Evolutionary conservation across 2,888 invertebrate species (phyloP).

Genomic region (Platycheirus albimanus): DNA sequence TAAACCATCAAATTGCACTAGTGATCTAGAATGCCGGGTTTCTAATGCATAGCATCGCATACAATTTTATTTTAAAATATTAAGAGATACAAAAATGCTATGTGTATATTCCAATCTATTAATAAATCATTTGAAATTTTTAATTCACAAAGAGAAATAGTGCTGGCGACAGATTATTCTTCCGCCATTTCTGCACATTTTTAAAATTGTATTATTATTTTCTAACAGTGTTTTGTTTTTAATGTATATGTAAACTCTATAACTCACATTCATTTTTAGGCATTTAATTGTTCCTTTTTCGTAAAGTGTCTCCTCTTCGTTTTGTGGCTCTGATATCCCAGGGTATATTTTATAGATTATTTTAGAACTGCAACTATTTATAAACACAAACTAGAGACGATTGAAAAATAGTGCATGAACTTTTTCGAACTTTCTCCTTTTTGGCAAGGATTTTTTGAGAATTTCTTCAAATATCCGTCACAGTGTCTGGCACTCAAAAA

Average conservation of each 20-base stretch:
- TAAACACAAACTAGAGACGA: constrained; percentile 47
- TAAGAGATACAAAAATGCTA: constrained; percentile 44
- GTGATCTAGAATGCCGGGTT: constrained; percentile 63
- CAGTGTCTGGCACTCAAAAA: no score
- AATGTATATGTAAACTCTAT: constrained; percentile 7
- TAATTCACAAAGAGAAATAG: constrained; percentile 46
- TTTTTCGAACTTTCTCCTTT: constrained; percentile 54
- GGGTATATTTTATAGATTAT: constrained; percentile 67
- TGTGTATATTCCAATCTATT: constrained; percentile 56
- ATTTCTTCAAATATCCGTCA: constrained; percentile 11
- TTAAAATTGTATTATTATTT: constrained; percentile 53
- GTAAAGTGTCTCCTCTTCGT: constrained; percentile 14
- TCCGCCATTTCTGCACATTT: constrained; percentile 60
- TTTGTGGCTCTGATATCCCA: constrained; percentile 58
- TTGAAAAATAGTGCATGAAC: constrained; percentile 59
- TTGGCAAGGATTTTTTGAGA: constrained; percentile 42
- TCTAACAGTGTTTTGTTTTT: constrained; percentile 19
- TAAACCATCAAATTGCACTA: constrained; percentile 52
- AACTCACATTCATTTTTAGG: constrained; percentile 67
- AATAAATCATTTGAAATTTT: constrained; percentile 40
- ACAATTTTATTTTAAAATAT: constrained; percentile 13
- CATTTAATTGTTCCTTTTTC: constrained; percentile 37
- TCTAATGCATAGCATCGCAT: constrained; percentile 41
- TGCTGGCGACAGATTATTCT: constrained; percentile 42
- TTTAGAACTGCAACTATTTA: constrained; percentile 72